Conservation (phyloP, 1,140 invertebrate genomes). For the Meteorus sp. region DNA sequence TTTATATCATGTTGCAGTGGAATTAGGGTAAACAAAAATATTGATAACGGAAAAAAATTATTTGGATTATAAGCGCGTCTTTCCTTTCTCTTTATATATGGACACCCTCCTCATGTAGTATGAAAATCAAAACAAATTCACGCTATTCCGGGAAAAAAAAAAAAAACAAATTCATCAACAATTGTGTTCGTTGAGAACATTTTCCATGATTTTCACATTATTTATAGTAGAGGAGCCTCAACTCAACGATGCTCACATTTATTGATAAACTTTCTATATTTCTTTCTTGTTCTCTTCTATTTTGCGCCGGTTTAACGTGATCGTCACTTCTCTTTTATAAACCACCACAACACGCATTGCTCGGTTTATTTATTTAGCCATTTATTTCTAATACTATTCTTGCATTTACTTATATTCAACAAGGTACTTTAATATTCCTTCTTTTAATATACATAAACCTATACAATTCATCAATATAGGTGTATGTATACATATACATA, state of each 20-base stretch:
- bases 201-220: too few relatives aligned
- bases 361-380: slow-evolving; percentile 42
- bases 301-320: background rate
- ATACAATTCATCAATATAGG: too few relatives aligned
- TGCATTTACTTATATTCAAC: slow-evolving; percentile 53
- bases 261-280: slow-evolving; percentile 17
- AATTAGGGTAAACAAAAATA: too few relatives aligned
- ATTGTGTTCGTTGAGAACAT: too few relatives aligned
- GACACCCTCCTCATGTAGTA: too few relatives aligned
- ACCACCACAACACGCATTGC: slow-evolving; percentile 29
- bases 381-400: slow-evolving; percentile 33
- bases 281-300: slow-evolving; percentile 15
- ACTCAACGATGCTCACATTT: background rate
- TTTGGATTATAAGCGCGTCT: too few relatives aligned
- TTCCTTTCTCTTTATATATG: too few relatives aligned
- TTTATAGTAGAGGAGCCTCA: too few relatives aligned
- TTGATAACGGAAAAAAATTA: too few relatives aligned
- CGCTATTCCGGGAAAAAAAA: too few relatives aligned
- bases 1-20: background rate
- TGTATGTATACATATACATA: background rate
- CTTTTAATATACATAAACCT: slow-evolving; percentile 19
- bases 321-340: slow-evolving; percentile 18
- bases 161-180: too few relatives aligned
- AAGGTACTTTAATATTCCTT: slow-evolving; percentile 50
- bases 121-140: too few relatives aligned